Evolutionary conservation across 1,140 invertebrate species (phyloP), one percentile per base, ranked within the genome.

Genomic region (Monochamus saltuarius): DNA sequence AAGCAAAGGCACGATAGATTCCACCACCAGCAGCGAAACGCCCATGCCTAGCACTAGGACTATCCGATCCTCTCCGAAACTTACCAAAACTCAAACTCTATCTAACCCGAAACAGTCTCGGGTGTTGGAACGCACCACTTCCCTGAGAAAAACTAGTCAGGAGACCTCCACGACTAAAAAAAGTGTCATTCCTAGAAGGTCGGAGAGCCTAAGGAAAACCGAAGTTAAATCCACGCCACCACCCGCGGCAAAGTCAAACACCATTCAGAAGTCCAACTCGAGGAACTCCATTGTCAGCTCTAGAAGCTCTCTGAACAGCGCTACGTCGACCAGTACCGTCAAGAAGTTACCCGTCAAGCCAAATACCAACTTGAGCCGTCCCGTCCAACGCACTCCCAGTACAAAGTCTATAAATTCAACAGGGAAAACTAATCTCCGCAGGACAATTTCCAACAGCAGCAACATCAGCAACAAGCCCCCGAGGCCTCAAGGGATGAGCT

Each of bases 261-360:
- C 19, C 38, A 59, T 59, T 17, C 56, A 59, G 35, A 59, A 59
- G 19, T 59, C 56, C 6, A 67, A 56, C 50, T 72, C 68, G 13
- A 78, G 88, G 11, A 89, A 88, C 36, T 92, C 90, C 55, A 75
- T 94, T 7, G 82, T 89, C 1, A 91, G 90, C 64, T 93, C 91
- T 0, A 79, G 89, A 6, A 92, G 89, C 66, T 93, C 90, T 0
- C 78, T 93, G 19, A 92, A 91, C 67, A 91, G 89, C 72, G 84
- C 88, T 1, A 87, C 86, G 0, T 92, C 90, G 4, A 88, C 90
- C 0, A 89, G 88, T 65, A 92, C 90, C 0, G 89, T 92, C 0
- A 81, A 87, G 57, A 85, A 86, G 47, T 80, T 87, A 14, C 81
- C 84, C 1, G 73, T 59, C n/a, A 50, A 45, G 29, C 61, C 72